Conservation (phyloP, 2,888 invertebrate species). For the Lottia gigantea region DNA sequence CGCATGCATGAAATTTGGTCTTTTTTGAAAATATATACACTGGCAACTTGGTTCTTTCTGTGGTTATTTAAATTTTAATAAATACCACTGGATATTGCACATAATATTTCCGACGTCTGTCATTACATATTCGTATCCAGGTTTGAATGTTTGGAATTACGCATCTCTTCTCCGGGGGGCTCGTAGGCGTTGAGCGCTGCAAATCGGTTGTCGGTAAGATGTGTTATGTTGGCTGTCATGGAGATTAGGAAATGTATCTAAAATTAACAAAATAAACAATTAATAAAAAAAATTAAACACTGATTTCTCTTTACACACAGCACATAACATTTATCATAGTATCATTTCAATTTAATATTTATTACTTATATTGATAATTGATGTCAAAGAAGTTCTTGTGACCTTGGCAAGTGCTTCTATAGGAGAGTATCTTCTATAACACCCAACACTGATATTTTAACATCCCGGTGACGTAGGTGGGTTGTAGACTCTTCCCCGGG, state of each 20-base stretch:
- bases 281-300: neutral
- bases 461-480: no score
- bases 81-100: conserved; percentile 17
- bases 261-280: conserved; percentile 24
- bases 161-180: conserved; percentile 46
- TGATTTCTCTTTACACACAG: no score
- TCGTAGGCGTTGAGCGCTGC: conserved; percentile 60
- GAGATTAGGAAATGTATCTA: conserved; percentile 62
- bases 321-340: no score
- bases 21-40: neutral
- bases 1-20: no score
- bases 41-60: conserved; percentile 13
- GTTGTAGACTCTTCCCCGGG: no score
- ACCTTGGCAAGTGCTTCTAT: no score
- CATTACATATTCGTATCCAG: conserved; percentile 62
- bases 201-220: conserved; percentile 56
- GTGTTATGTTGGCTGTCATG: conserved; percentile 59
- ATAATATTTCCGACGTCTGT: neutral
- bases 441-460: no score
- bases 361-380: no score
- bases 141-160: conserved; percentile 56
- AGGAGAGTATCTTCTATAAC: no score
- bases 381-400: no score
- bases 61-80: neutral
- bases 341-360: no score